These are phyloP conservation scores for Coleophora flavipennella DNA, from an alignment of 2,888 invertebrate genomes.

Conservation along the genomic window DNA sequence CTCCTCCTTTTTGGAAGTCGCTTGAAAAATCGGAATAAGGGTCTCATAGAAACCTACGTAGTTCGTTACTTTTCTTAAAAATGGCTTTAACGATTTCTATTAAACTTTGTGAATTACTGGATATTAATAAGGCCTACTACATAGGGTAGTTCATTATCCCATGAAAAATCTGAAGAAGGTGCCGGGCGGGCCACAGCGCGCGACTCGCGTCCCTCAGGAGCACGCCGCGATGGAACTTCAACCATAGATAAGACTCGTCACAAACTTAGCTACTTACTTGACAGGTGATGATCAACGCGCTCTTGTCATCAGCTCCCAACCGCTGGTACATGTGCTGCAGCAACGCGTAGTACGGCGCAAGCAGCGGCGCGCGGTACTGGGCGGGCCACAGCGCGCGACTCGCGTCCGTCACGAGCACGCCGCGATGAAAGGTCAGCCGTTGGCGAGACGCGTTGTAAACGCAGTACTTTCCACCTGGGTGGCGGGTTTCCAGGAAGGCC, in stretches of 20 bases:
- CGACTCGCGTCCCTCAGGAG: constrained; percentile 70
- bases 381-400: constrained; percentile 74
- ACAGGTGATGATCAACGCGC: constrained; percentile 88
- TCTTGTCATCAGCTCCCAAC: constrained; percentile 84
- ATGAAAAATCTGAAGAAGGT: too few relatives aligned
- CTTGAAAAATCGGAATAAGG: too few relatives aligned
- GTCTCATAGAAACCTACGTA: too few relatives aligned
- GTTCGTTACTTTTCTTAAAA: too few relatives aligned
- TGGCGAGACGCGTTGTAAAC: constrained; percentile 84
- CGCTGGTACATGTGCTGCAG: constrained; percentile 92
- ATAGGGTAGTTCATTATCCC: too few relatives aligned
- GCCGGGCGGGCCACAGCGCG: constrained; percentile 75
- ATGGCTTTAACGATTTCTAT: too few relatives aligned
- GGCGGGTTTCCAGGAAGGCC: constrained; percentile 83
- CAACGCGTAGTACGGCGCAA: constrained; percentile 85
- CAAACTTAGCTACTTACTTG: constrained; percentile 76
- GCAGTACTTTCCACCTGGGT: constrained; percentile 83
- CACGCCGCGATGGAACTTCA: constrained; percentile 72
- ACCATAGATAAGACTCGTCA: constrained; percentile 77
- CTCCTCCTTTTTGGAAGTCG: too few relatives aligned
- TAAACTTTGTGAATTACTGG: too few relatives aligned
- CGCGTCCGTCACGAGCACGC: constrained; percentile 73
- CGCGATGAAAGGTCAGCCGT: constrained; percentile 70
- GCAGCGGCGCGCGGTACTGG: constrained; percentile 80
- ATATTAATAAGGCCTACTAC: too few relatives aligned